phyloP scores from a whole-genome alignment of 1,140 invertebrate genomes.

The Copidosoma floridanum region DNA sequence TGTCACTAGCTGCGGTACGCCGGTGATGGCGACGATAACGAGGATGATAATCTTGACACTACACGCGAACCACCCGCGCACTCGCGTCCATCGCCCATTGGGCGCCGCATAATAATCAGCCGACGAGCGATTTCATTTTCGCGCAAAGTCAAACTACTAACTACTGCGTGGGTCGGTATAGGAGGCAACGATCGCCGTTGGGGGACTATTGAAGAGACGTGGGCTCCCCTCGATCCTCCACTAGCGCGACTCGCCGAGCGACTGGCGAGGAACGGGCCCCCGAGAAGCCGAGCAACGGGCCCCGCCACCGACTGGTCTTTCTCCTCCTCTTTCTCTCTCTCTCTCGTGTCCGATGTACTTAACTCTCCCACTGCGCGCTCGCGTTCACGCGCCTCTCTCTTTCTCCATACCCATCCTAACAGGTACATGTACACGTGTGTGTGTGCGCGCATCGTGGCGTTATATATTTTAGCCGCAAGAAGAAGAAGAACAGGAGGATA shows the following conservation, averaged over 20 bases:
- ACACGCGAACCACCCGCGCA: too few relatives aligned
- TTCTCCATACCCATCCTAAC: conserved; percentile 20
- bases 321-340: conserved; percentile 23
- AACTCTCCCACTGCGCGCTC: conserved; percentile 26
- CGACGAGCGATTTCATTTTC: conserved; percentile 16
- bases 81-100: background rate
- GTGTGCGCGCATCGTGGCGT: conserved; percentile 22
- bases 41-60: too few relatives aligned
- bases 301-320: conserved; percentile 21
- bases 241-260: conserved; percentile 18
- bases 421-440: background rate
- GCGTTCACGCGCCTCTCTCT: conserved; percentile 37
- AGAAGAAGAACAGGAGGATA: background rate
- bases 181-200: background rate
- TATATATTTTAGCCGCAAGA: conserved; percentile 31
- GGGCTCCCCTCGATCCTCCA: conserved; percentile 1
- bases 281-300: background rate
- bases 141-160: too few relatives aligned
- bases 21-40: too few relatives aligned
- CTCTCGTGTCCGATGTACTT: conserved; percentile 18
- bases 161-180: background rate
- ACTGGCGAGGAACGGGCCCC: conserved; percentile 18
- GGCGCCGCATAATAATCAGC: conserved; percentile 1
- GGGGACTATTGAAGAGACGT: background rate
- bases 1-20: too few relatives aligned